Percentiles rank a stretch among this genome's conserved stretches.
These are phyloP conservation scores for Eurosta solidaginis DNA, from an alignment of 1,140 invertebrate species.

Conservation along the genomic window DNA sequence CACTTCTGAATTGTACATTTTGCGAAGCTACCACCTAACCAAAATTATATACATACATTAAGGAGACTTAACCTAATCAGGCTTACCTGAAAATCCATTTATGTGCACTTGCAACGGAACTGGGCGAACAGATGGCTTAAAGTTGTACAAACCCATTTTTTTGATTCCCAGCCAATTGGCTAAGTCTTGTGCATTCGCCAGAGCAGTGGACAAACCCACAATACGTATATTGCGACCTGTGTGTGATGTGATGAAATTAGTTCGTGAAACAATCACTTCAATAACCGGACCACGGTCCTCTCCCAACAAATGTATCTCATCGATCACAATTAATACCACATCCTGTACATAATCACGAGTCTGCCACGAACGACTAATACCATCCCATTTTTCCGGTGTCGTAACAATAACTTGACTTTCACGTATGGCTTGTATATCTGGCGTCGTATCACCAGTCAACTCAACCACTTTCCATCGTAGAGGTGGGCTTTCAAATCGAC, in stretches of 20 bases:
- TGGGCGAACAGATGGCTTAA: conserved; percentile 94
- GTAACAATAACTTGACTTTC: conserved; percentile 93
- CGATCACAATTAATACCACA: conserved; percentile 94
- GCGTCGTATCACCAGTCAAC: conserved; percentile 94
- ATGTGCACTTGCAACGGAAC: conserved; percentile 97
- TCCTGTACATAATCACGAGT: conserved; percentile 92
- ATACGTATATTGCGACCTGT: conserved; percentile 81
- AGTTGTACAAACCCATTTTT: conserved; percentile 94
- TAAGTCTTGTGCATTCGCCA: conserved; percentile 96
- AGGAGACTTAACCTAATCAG: conserved; percentile 41
- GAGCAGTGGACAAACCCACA: conserved; percentile 94
- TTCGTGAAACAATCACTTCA: conserved; percentile 84
- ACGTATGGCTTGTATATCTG: conserved; percentile 85
- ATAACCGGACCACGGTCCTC: conserved; percentile 85
- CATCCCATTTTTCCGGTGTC: conserved; percentile 99
- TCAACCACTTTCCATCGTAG: conserved; percentile 90
- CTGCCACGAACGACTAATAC: conserved; percentile 96
- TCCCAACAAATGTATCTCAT: conserved; percentile 97
- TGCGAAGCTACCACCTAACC: no score
- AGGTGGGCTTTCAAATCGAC: conserved; percentile 75
- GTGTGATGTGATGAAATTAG: conserved; percentile 90
- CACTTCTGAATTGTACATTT: no score
- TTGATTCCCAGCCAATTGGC: conserved; percentile 95
- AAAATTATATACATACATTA: neutral
- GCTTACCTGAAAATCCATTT: conserved; percentile 70